phyloP scores from a whole-genome alignment of 2,888 invertebrate genomes.

The Drosophila colorata region DNA sequence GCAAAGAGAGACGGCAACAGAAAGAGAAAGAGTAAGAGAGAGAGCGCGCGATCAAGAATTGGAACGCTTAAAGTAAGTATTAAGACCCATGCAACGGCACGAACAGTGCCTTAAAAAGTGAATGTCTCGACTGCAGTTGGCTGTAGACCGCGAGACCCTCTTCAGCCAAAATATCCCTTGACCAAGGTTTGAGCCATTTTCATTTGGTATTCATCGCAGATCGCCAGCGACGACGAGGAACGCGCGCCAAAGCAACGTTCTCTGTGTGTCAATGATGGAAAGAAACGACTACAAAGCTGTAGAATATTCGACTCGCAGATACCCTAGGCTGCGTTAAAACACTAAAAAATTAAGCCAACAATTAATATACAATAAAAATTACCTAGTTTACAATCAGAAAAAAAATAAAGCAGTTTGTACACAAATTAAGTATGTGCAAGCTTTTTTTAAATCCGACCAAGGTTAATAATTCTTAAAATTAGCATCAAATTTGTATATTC shows the following conservation, averaged over 20 bases:
- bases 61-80: conserved; percentile 30
- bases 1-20: conserved; percentile 9
- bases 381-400: no score
- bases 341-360: neutral
- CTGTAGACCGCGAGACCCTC: neutral
- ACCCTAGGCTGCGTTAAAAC: neutral
- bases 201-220: conserved; percentile 59
- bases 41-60: conserved; percentile 18
- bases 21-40: conserved; percentile 9
- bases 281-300: conserved; percentile 5
- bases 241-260: conserved; percentile 58
- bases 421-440: no score
- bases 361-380: no score
- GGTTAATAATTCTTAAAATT: no score
- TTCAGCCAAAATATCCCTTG: conserved; percentile 40
- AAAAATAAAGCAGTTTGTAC: no score
- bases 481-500: no score
- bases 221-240: conserved; percentile 31
- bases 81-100: conserved; percentile 41
- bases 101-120: conserved; percentile 54
- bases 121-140: conserved; percentile 40
- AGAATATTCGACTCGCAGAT: conserved; percentile 1
- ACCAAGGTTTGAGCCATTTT: conserved; percentile 44
- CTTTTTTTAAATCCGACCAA: no score
- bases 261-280: conserved; percentile 51